Evolutionary conservation across 2,113 vertebrate species (phyloP).

Genomic region (Lucifuga dentata): DNA sequence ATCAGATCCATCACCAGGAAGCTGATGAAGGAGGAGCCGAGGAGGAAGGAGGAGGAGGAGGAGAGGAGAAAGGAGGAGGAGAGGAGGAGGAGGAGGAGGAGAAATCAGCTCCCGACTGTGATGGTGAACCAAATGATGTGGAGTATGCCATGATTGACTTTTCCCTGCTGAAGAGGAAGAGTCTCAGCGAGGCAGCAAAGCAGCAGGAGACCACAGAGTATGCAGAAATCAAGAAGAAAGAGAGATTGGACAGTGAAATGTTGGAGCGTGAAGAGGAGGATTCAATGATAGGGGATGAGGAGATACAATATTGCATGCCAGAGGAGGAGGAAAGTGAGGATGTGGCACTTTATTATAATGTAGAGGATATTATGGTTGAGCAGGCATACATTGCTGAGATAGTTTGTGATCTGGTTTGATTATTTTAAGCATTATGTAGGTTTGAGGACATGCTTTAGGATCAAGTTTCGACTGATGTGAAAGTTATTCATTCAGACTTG

Average conservation of each 20-base stretch:
- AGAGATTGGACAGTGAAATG: not conserved
- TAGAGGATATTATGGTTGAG: slow-evolving; percentile 21
- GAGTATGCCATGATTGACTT: slow-evolving; percentile 72
- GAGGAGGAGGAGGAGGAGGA: too few species aligned
- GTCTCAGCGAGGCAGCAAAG: not conserved
- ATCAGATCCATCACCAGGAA: slow-evolving; percentile 14
- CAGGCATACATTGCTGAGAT: too few species aligned
- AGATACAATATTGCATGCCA: not conserved
- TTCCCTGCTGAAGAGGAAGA: slow-evolving; percentile 32
- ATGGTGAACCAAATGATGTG: slow-evolving; percentile 26
- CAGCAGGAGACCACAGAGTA: slow-evolving; percentile 47
- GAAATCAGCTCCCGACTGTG: not conserved
- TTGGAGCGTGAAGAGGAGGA: slow-evolving; percentile 5
- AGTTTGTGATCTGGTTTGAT: too few species aligned
- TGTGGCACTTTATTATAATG: slow-evolving; percentile 28
- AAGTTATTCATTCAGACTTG: too few species aligned
- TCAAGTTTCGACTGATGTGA: too few species aligned
- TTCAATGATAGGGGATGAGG: not conserved
- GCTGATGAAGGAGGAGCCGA: not conserved
- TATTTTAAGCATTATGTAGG: too few species aligned
- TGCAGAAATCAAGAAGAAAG: slow-evolving; percentile 68
- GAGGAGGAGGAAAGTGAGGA: slow-evolving; percentile 17
- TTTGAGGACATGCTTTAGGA: too few species aligned
- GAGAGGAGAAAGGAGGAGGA: too few species aligned
- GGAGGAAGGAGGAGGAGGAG: too few species aligned